Evolutionary conservation across 2,888 invertebrate species (phyloP), one percentile per base, ranked within the genome.

Genomic region (Amaurobius ferox): DNA sequence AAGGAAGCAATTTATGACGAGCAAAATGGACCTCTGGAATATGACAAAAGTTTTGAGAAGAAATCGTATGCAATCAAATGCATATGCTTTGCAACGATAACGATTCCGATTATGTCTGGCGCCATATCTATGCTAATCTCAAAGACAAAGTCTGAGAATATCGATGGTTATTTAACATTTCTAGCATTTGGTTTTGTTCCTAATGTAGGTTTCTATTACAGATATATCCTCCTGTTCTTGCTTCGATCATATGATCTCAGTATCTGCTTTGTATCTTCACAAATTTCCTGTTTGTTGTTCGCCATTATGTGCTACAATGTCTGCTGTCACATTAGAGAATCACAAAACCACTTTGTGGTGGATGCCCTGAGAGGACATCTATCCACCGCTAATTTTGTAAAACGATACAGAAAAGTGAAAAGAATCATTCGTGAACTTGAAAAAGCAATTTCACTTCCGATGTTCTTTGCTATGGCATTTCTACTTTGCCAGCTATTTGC

Each of bases 381-480:
- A n/a, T 32, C 71, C n/a, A 1, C 55, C 6, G 71, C 72, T 0
- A 77, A 29, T 28, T 70, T 66, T 13, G 16, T 85, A 1, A 77
- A 30, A 23, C 55, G 83, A 61, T 85, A 77, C 26, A 85, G 71
- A 29, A 64, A 44, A 40, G 48, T 85, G 0, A 66, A 72, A 26
- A 85, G 72, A 39, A 30, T 55, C 1, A 61, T 85, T 16, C 71
- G 40, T 1, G 77, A 72, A 23, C 19, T 85, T 1, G 83, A 85
- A 35, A 72, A 66, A 11, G 83, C 83, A 6, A 72, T 85, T 40
- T 85, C 83, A 7, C n/a, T 85, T 23, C 77, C 83, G 11, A 55
- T 85, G n/a, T 85, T 85, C 26, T 85, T 70, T 26, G 71, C 66
- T 19, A 78, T 78, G 67, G 83, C 77, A 0, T 85, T 77, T 29